Evolutionary conservation across 2,113 vertebrate genomes (phyloP).

Genomic region (Oriolus oriolus): DNA sequence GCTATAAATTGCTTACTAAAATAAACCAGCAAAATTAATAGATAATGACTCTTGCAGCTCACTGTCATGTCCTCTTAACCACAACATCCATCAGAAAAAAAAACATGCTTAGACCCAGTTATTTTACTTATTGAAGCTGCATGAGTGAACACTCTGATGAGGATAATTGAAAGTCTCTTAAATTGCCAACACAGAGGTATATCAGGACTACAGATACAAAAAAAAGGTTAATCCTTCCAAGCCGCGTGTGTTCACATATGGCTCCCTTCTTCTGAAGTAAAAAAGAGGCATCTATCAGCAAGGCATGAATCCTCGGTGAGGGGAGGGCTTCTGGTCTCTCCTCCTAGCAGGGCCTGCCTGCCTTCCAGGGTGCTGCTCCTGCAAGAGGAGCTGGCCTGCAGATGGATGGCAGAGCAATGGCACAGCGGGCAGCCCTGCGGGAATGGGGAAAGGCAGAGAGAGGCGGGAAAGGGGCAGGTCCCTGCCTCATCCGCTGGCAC

Average conservation of each 20-base stretch:
- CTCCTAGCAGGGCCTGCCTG: not conserved
- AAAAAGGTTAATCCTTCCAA: not conserved
- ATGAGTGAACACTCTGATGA: not conserved
- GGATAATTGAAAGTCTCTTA: not conserved
- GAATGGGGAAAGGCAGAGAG: not conserved
- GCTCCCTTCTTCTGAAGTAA: not conserved
- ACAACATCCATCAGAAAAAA: constrained; percentile 21
- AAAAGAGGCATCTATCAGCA: not conserved
- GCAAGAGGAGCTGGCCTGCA: not conserved
- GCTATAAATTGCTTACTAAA: constrained; percentile 58
- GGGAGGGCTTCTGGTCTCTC: not conserved
- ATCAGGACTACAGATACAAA: not conserved
- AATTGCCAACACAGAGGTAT: not conserved
- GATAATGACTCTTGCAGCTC: constrained; percentile 35
- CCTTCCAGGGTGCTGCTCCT: not conserved
- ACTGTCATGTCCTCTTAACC: constrained; percentile 53
- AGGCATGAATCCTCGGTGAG: not conserved
- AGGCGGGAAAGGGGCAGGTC: fast-evolving
- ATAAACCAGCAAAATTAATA: constrained; percentile 54
- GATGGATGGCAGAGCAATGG: not conserved
- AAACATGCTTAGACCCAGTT: not conserved
- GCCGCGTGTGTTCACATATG: not conserved
- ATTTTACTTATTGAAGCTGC: not conserved
- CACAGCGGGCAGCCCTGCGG: fast-evolving
- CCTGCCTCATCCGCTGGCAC: not conserved